Conservation (phyloP, 2,888 invertebrate genomes). For the Pecten maximus region DNA sequence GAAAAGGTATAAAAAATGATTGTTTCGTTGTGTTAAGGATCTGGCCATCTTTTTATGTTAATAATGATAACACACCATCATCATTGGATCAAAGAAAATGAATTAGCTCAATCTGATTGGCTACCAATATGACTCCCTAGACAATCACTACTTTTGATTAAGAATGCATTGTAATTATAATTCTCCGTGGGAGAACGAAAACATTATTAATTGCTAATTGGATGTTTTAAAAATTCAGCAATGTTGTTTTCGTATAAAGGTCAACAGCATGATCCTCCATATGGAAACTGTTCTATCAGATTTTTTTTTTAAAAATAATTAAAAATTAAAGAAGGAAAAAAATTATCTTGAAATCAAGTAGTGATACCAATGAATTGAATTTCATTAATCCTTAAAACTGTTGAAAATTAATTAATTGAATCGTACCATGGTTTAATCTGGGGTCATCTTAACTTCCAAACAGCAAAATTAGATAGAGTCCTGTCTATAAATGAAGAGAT, state of each 20-base stretch:
- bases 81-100: constrained; percentile 25
- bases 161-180: constrained; percentile 14
- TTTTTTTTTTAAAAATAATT: background rate
- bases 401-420: constrained; percentile 30
- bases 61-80: background rate
- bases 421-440: background rate
- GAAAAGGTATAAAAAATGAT: background rate
- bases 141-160: background rate
- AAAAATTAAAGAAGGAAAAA: background rate
- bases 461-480: background rate
- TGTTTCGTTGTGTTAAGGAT: background rate
- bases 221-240: background rate
- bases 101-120: constrained; percentile 30
- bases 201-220: constrained; percentile 4
- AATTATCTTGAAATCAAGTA: constrained; percentile 7
- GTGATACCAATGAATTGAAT: constrained; percentile 19
- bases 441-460: background rate
- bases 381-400: constrained; percentile 28
- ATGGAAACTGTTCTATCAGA: background rate
- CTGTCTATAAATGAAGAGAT: background rate
- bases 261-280: background rate
- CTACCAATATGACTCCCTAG: background rate
- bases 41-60: background rate
- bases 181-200: background rate
- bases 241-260: background rate